These are phyloP conservation scores for Riparia riparia DNA, from an alignment of 2,113 vertebrate genomes.

Conservation along the genomic window DNA sequence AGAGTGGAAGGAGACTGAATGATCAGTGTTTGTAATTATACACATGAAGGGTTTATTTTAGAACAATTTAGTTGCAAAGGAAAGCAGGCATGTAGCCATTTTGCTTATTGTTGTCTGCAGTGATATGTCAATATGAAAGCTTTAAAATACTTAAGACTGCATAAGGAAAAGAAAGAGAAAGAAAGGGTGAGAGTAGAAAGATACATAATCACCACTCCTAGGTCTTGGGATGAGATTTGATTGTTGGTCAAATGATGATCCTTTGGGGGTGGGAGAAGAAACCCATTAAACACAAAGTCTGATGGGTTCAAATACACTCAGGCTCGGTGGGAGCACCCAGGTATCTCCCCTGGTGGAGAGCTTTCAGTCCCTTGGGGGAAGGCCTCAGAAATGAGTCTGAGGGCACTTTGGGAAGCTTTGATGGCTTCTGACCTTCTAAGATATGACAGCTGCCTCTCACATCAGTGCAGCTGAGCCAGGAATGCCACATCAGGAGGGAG, in stretches of 20 bases:
- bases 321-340: accelerated
- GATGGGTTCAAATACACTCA: neutral
- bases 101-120: neutral
- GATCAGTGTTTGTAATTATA: neutral
- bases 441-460: neutral
- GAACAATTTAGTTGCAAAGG: neutral
- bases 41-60: neutral
- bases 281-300: neutral
- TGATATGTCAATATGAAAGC: neutral
- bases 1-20: too few species aligned
- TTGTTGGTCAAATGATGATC: neutral
- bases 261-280: neutral
- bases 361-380: neutral
- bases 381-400: neutral
- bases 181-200: neutral
- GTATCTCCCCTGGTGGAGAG: neutral
- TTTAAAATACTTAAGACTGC: neutral
- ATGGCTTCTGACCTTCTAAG: neutral
- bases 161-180: neutral
- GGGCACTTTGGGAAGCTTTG: neutral
- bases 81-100: neutral
- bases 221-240: neutral
- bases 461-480: accelerated
- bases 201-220: too few species aligned
- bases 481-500: neutral